phyloP scores from a whole-genome alignment of 2,797 vertebrate genomes.

The Acomys russatus region DNA sequence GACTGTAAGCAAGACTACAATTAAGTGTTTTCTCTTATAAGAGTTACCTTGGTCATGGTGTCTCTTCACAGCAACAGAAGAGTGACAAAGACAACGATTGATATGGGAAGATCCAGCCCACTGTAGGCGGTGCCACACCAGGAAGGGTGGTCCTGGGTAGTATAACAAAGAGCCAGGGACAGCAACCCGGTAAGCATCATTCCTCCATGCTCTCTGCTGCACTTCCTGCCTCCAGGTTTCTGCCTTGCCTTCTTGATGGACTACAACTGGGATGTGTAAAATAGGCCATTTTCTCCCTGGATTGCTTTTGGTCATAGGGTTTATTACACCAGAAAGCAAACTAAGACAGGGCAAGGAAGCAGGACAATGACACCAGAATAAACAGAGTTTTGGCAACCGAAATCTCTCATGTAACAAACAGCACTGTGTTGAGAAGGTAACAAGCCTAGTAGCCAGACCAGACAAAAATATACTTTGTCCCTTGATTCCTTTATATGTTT shows the following conservation, averaged over 20 bases:
- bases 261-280: too few relatives aligned
- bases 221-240: background rate
- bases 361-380: background rate
- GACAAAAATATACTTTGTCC: background rate
- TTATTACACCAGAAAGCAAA: background rate
- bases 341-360: background rate
- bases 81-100: background rate
- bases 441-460: background rate
- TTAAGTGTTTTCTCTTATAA: background rate
- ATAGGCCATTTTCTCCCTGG: background rate
- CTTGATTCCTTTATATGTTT: conserved; percentile 50
- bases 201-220: background rate
- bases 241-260: background rate
- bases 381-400: background rate
- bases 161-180: too few relatives aligned
- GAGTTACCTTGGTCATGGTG: background rate
- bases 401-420: background rate
- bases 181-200: background rate
- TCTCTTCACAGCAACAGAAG: background rate
- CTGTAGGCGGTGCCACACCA: background rate
- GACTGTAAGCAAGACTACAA: background rate
- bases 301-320: background rate
- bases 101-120: too few relatives aligned
- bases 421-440: background rate
- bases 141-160: background rate